Conservation (phyloP, 2,113 vertebrate species). For the Caloenas nicobarica region DNA sequence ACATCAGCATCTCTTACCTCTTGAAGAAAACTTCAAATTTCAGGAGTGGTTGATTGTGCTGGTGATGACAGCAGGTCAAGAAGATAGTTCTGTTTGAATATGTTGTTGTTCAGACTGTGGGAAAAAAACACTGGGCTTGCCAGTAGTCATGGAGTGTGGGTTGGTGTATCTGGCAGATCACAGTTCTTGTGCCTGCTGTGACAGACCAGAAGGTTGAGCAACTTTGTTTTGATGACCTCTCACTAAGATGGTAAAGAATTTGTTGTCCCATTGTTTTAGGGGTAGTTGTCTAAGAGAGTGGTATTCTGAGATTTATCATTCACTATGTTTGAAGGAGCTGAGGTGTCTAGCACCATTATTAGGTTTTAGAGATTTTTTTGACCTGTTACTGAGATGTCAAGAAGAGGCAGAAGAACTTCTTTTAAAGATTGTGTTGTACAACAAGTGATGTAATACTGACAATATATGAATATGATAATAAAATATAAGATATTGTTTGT, state of each 20-base stretch:
- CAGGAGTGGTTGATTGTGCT: neutral
- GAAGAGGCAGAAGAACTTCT: neutral
- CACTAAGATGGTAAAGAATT: neutral
- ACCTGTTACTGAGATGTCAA: neutral
- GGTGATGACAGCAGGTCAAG: neutral
- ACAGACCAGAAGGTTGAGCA: neutral
- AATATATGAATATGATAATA: neutral
- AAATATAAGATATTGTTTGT: neutral
- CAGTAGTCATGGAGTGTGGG: accelerated
- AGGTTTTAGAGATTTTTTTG: neutral
- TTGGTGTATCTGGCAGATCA: neutral
- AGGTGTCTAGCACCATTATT: neutral
- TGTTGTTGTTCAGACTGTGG: neutral
- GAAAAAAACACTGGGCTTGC: neutral
- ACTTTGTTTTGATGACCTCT: neutral
- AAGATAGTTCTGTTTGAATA: neutral
- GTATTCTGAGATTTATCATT: neutral
- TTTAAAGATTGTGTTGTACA: neutral
- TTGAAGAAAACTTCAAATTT: neutral
- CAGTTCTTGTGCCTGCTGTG: neutral
- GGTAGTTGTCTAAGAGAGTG: neutral
- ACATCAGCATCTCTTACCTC: neutral
- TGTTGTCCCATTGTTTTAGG: neutral
- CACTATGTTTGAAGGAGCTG: neutral
- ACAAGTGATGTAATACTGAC: neutral